Conservation (phyloP, 2,888 invertebrate species). For the Unio delphinus region DNA sequence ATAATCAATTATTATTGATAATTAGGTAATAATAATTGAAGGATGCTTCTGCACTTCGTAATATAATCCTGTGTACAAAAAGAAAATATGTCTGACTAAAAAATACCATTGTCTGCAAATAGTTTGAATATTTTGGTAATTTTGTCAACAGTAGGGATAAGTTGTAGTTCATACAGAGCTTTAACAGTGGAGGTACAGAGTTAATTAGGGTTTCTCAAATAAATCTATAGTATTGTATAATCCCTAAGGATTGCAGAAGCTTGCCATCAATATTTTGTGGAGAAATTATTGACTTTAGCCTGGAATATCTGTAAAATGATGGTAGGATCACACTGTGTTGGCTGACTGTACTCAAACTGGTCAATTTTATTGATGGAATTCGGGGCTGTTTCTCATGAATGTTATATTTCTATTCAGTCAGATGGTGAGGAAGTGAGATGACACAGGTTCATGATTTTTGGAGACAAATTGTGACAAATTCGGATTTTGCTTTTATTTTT, state of each 20-base stretch:
- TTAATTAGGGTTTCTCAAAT: slow-evolving; percentile 37
- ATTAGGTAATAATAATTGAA: too few relatives aligned
- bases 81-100: too few relatives aligned
- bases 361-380: slow-evolving; percentile 58
- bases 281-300: slow-evolving; percentile 54
- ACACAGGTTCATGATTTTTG: slow-evolving; percentile 2
- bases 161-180: background rate
- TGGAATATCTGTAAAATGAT: slow-evolving; percentile 49
- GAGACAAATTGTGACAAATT: slow-evolving; percentile 1
- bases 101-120: background rate
- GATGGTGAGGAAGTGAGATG: slow-evolving; percentile 3
- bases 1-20: too few relatives aligned
- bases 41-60: too few relatives aligned
- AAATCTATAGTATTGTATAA: slow-evolving; percentile 56
- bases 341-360: slow-evolving; percentile 37
- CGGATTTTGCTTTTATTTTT: slow-evolving; percentile 12
- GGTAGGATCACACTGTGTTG: slow-evolving; percentile 26
- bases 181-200: background rate
- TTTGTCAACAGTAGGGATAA: slow-evolving; percentile 1
- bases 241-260: slow-evolving; percentile 40
- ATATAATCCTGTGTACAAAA: too few relatives aligned
- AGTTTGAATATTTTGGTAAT: background rate
- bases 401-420: slow-evolving; percentile 5
- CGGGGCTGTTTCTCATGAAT: slow-evolving; percentile 7
- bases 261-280: slow-evolving; percentile 59